A percentile compares a stretch with the other conserved stretches of the same genome.
Evolutionary conservation across 2,113 vertebrate genomes (phyloP).

Genomic region (Scalopus aquaticus): DNA sequence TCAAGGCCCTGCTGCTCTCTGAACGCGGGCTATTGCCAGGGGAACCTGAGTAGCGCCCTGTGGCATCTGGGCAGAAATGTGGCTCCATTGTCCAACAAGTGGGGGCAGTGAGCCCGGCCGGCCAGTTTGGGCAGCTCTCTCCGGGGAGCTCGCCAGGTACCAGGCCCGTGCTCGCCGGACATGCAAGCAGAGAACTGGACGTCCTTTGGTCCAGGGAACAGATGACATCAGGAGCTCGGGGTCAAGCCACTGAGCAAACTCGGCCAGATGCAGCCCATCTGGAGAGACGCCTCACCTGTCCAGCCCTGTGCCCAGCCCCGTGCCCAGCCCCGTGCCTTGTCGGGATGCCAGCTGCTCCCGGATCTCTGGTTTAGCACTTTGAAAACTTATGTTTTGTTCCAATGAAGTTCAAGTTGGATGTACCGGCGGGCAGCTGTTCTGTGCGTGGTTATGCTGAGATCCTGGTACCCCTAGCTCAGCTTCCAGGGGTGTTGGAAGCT

Average conservation of each 20-base stretch:
- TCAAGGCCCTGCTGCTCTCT: neutral
- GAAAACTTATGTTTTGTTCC: neutral
- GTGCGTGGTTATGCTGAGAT: neutral
- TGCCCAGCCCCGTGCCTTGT: neutral
- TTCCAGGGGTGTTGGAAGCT: neutral
- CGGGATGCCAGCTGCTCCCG: neutral
- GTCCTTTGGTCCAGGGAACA: constrained; percentile 26
- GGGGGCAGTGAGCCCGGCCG: neutral
- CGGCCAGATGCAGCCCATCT: neutral
- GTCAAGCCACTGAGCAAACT: neutral
- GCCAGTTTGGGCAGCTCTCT: constrained; percentile 47
- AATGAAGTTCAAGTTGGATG: neutral
- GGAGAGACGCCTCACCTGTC: neutral
- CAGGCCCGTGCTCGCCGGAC: neutral
- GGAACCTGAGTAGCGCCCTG: neutral
- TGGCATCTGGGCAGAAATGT: constrained; percentile 51
- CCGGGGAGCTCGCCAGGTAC: constrained; percentile 23
- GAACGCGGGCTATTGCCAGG: constrained; percentile 24
- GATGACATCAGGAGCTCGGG: constrained; percentile 33
- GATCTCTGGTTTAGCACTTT: neutral
- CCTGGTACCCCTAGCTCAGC: neutral
- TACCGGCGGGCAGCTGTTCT: neutral
- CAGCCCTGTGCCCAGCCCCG: neutral
- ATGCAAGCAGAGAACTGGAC: constrained; percentile 13
- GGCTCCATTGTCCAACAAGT: constrained; percentile 38